Evolutionary conservation across 2,797 vertebrate species (phyloP).

Genomic region (Rhinophrynus dorsalis): DNA sequence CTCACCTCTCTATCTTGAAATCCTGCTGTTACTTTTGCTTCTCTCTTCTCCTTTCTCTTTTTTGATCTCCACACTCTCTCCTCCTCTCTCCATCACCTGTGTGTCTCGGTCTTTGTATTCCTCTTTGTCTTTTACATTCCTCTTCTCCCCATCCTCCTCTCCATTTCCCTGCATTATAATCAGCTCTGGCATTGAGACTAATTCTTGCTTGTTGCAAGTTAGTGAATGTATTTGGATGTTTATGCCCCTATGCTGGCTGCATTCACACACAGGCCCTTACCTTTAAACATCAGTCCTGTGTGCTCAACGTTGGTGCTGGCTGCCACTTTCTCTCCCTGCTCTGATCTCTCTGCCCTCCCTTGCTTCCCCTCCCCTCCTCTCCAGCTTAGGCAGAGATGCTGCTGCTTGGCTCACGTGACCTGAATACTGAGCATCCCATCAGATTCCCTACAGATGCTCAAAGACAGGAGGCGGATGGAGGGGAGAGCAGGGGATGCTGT

Average conservation of each 20-base stretch:
- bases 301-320: background rate
- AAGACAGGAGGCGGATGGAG: background rate
- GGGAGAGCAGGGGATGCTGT: conserved; percentile 1
- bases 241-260: background rate
- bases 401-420: conserved; percentile 62
- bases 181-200: background rate
- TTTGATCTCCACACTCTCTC: background rate
- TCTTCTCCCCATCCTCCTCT: background rate
- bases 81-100: background rate
- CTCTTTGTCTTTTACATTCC: background rate
- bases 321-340: conserved; percentile 20
- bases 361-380: conserved; percentile 35
- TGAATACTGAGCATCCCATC: conserved; percentile 66
- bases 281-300: conserved; percentile 4
- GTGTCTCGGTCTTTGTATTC: background rate
- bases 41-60: background rate
- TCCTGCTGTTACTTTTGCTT: conserved; percentile 12
- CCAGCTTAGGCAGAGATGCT: conserved; percentile 57
- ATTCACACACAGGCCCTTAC: conserved; percentile 1
- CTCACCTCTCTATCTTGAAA: conserved; percentile 47
- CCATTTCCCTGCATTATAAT: background rate
- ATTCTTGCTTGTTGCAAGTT: background rate
- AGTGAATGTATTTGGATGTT: background rate
- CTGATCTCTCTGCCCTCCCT: conserved; percentile 20
- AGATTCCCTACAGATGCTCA: conserved; percentile 49